Base-by-base conservation (phyloP, 2,888 invertebrate species). In the Cetonia aurata region DNA sequence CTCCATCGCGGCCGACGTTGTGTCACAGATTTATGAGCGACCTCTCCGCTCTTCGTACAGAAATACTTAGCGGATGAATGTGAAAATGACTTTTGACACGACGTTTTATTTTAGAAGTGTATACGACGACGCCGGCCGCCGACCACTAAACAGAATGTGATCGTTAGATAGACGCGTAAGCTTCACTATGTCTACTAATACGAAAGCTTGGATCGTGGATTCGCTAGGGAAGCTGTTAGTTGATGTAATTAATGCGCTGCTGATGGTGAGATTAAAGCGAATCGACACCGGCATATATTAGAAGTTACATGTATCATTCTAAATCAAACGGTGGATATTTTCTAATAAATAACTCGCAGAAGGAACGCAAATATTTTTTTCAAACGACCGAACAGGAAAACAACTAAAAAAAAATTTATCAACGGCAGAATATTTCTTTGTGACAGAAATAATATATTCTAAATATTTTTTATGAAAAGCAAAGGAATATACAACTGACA, bases 21-120 rank as follows among this genome's bases (percentile, higher is more conserved):
- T 81, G 80, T 79, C 81, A 77, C 78, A 79, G 81, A 83, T 83
- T 83, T 83, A 83, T 83, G 80, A 75, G 76, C 73, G 69, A 71
- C 76, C 73, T 71, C 75, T 67, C 50, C 37, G n/a, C 48, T 48
- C 55, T 62, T 50, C 50, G 48, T 66, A 72, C 75, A 77, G 78
- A 76, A 80, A 74, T 76, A 77, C 77, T 77, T 73, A 76, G 77
- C 78, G 76, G 77, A 77, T 78, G 79, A 77, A 79, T 80, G 80
- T 79, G 79, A 78, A 80, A 81, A 80, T 67, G 71, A 70, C 60
- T 70, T 70, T 56, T 66, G 70, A 70, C 65, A 65, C 65, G 31
- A 50, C 31, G 62, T 70, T 66, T 70, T 70, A 70, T 70, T 70
- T 70, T 70, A 53, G 37, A 37, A 66, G 50, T 13, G 33, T 46